phyloP scores from a whole-genome alignment of 2,888 invertebrate genomes.

The Pristionchus exspectatus region DNA sequence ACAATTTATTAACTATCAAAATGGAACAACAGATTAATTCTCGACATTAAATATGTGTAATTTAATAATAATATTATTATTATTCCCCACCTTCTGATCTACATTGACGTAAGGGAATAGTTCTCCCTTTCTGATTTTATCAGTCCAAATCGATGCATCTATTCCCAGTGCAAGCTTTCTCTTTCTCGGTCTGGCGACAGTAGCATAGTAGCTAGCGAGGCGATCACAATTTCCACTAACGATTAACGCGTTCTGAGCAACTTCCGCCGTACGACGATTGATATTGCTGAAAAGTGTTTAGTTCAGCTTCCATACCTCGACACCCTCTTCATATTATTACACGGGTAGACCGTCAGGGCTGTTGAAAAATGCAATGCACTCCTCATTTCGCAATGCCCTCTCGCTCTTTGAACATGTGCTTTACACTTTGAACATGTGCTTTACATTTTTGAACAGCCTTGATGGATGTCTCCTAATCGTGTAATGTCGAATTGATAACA shows the following conservation, averaged over 20 bases:
- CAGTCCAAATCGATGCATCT: constrained; percentile 70
- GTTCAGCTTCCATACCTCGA: no score
- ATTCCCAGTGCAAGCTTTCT: constrained; percentile 67
- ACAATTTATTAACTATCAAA: background rate
- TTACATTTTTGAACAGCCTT: no score
- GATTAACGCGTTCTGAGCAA: constrained; percentile 77
- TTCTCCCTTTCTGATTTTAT: constrained; percentile 73
- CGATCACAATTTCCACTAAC: constrained; percentile 73
- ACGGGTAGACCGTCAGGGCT: constrained; percentile 61
- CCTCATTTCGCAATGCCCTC: background rate
- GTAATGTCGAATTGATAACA: background rate
- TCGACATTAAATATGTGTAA: background rate
- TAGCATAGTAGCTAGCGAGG: constrained; percentile 61
- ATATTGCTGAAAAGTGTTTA: no score
- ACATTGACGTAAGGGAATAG: constrained; percentile 69
- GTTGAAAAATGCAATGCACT: background rate
- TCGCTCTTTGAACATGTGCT: no score
- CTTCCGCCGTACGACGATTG: constrained; percentile 73
- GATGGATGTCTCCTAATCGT: background rate
- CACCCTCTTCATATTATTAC: no score
- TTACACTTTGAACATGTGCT: no score
- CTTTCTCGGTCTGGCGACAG: constrained; percentile 63
- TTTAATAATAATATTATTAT: background rate
- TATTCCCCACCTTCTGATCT: constrained; percentile 67
- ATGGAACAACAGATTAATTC: background rate